These are phyloP conservation scores for Eciton burchellii DNA, from an alignment of 1,140 invertebrate genomes.

Conservation along the genomic window DNA sequence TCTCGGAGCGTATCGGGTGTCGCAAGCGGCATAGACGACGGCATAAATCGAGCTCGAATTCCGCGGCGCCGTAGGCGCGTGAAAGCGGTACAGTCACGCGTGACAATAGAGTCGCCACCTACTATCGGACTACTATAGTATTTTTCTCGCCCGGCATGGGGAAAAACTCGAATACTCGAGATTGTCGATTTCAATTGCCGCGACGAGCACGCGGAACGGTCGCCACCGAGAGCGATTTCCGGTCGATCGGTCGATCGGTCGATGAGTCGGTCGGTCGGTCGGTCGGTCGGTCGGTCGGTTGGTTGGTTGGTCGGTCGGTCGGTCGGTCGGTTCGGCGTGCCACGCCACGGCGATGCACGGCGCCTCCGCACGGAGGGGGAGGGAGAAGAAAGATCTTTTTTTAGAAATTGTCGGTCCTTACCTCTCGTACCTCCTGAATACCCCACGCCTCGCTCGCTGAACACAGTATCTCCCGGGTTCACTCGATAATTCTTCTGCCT, in stretches of 20 bases:
- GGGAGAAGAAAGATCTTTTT: constrained; percentile 62
- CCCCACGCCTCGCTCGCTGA: constrained; percentile 32
- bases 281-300: too few species aligned
- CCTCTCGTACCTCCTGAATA: constrained; percentile 60
- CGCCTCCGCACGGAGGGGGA: constrained; percentile 21
- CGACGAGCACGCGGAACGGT: constrained; percentile 51
- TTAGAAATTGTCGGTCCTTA: constrained; percentile 65
- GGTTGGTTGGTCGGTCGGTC: too few species aligned
- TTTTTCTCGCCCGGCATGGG: not conserved
- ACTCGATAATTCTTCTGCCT: constrained; percentile 55
- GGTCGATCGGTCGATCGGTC: constrained; percentile 66
- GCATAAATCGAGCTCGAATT: too few species aligned
- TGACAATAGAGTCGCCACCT: too few species aligned
- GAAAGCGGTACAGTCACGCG: not conserved
- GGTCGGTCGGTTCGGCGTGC: constrained; percentile 66
- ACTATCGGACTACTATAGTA: too few species aligned
- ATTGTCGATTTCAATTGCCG: not conserved
- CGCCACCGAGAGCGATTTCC: constrained; percentile 68
- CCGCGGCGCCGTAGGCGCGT: not conserved
- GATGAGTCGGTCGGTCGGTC: too few species aligned
- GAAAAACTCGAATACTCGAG: not conserved
- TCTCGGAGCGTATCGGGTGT: too few species aligned
- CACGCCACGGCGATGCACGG: constrained; percentile 69
- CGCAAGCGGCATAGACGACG: too few species aligned
- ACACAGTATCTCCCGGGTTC: constrained; percentile 50